These are phyloP conservation scores for Morpho helenor DNA, from an alignment of 2,888 invertebrate genomes.

Conservation along the genomic window DNA sequence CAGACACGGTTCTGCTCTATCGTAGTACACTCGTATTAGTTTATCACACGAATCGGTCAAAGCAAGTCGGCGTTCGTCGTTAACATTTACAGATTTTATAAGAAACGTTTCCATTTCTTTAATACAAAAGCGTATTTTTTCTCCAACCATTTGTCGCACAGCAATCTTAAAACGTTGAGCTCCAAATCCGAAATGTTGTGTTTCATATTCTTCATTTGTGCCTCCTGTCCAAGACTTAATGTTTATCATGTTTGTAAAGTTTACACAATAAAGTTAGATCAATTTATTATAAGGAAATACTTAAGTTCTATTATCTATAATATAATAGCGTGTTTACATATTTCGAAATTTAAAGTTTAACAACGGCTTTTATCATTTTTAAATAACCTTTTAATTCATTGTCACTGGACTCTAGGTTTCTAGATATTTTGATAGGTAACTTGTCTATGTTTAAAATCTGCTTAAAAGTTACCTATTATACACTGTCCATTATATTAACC, in stretches of 20 bases:
- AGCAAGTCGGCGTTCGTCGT: slow-evolving; percentile 59
- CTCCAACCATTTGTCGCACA: slow-evolving; percentile 65
- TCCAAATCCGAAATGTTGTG: slow-evolving; percentile 71
- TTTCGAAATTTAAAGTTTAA: too few species aligned
- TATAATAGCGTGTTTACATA: too few species aligned
- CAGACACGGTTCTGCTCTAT: slow-evolving; percentile 57
- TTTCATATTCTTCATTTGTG: slow-evolving; percentile 69
- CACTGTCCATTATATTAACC: too few species aligned
- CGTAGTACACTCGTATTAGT: slow-evolving; percentile 56
- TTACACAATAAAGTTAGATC: not conserved
- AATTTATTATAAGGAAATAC: too few species aligned
- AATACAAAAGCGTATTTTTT: slow-evolving; percentile 59
- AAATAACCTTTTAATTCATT: too few species aligned
- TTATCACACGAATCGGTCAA: slow-evolving; percentile 60
- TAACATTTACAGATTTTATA: slow-evolving; percentile 53
- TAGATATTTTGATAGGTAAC: too few species aligned
- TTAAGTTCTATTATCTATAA: too few species aligned
- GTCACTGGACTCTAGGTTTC: too few species aligned
- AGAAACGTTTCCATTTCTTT: slow-evolving; percentile 63
- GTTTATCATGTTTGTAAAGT: slow-evolving; percentile 49
- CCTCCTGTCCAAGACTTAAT: slow-evolving; percentile 60
- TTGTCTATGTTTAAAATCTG: too few species aligned
- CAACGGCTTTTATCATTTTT: too few species aligned
- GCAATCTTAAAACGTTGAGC: slow-evolving; percentile 66
- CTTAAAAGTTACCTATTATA: too few species aligned